Conservation (phyloP, 1,140 invertebrate species). For the Geopemphigus sp. region DNA sequence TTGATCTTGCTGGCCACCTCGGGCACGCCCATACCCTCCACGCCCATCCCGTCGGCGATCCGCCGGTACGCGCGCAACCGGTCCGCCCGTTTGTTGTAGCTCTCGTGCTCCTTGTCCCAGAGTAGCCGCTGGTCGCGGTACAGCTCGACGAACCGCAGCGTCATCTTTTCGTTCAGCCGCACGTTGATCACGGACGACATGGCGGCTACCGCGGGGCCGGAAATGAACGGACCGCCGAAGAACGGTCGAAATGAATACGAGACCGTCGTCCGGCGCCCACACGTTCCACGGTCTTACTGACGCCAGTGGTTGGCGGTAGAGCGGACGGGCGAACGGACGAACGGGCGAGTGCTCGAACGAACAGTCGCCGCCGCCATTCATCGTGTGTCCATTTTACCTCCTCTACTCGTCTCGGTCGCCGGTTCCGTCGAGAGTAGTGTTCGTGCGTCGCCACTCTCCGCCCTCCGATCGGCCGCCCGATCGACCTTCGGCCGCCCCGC, state of each 20-base stretch:
- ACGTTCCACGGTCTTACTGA: slow-evolving; percentile 14
- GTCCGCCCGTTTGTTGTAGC: slow-evolving; percentile 51
- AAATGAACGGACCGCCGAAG: not conserved
- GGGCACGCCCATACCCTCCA: slow-evolving; percentile 50
- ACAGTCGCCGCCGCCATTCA: too few relatives aligned
- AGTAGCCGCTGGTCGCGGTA: slow-evolving; percentile 37
- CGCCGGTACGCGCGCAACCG: slow-evolving; percentile 47
- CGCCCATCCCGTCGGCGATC: slow-evolving; percentile 51
- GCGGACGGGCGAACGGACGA: not conserved
- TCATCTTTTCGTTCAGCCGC: slow-evolving; percentile 49
- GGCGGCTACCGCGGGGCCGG: not conserved
- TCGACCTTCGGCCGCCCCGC: too few relatives aligned
- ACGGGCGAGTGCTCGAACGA: too few relatives aligned
- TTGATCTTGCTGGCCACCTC: slow-evolving; percentile 53
- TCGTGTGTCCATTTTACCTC: slow-evolving; percentile 5
- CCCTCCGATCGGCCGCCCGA: too few relatives aligned
- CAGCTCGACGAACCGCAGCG: slow-evolving; percentile 50
- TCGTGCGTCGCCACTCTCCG: not conserved
- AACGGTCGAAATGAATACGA: not conserved
- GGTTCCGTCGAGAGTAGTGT: slow-evolving; percentile 5
- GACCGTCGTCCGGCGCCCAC: not conserved
- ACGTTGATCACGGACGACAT: slow-evolving; percentile 19
- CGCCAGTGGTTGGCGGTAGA: slow-evolving; percentile 9
- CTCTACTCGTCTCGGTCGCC: slow-evolving; percentile 30
- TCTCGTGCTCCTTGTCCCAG: slow-evolving; percentile 51